Evolutionary conservation across 2,113 vertebrate genomes (phyloP).

Genomic region (Ornithorhynchus anatinus): DNA sequence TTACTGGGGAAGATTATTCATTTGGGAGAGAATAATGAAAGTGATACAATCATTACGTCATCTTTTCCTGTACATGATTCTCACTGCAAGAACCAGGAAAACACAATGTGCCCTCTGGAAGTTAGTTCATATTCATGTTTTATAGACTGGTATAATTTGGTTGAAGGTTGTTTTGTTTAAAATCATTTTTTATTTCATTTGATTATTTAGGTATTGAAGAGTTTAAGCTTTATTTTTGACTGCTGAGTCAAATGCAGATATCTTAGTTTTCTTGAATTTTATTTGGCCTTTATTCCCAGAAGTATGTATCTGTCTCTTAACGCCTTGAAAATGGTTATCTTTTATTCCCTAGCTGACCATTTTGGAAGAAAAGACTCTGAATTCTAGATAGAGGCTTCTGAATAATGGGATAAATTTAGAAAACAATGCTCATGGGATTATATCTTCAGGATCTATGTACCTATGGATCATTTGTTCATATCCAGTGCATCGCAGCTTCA

Average conservation of each 20-base stretch:
- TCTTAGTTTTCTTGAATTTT: neutral
- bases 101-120: conserved; percentile 50
- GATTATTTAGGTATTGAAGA: neutral
- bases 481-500: conserved; percentile 4
- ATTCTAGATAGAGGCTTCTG: conserved; percentile 33
- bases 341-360: neutral
- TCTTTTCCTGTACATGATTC: conserved; percentile 86
- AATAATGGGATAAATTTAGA: conserved; percentile 29
- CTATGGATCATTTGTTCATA: conserved; percentile 14
- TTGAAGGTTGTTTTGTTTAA: neutral
- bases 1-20: conserved; percentile 81
- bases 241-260: neutral
- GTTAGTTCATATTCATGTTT: conserved; percentile 40
- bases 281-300: neutral
- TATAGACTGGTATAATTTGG: neutral
- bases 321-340: neutral
- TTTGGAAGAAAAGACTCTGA: neutral
- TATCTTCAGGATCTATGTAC: conserved; percentile 5
- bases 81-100: conserved; percentile 75
- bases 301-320: neutral
- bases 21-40: conserved; percentile 90
- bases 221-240: neutral
- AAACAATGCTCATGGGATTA: conserved; percentile 32
- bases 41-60: conserved; percentile 92
- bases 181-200: neutral